Evolutionary conservation across 1,140 invertebrate genomes (phyloP).

Genomic region (Bicyclus anynana): DNA sequence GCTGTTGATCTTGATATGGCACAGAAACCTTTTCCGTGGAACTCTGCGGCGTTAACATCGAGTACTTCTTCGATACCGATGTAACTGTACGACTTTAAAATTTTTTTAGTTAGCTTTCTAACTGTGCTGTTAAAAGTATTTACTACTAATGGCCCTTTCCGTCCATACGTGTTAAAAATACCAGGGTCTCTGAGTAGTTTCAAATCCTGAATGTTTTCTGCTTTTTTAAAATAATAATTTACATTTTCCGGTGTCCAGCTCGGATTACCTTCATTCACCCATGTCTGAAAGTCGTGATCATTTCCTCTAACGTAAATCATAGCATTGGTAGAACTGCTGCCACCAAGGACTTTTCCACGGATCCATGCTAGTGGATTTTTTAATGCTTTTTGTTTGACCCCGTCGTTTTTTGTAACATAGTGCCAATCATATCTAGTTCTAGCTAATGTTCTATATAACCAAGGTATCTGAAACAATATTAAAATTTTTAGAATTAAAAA

Average conservation of each 20-base stretch:
- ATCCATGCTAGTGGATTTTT: conserved; percentile 77
- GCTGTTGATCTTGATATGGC: neutral
- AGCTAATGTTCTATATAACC: conserved; percentile 52
- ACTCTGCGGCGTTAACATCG: neutral
- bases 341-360: conserved; percentile 84
- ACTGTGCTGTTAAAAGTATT: neutral
- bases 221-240: neutral
- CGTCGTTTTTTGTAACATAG: neutral
- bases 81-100: neutral
- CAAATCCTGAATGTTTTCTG: neutral
- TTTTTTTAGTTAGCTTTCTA: neutral
- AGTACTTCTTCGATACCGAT: neutral
- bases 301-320: conserved; percentile 80
- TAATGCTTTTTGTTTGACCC: conserved; percentile 32
- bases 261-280: neutral
- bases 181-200: neutral
- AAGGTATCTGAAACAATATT: conserved; percentile 64
- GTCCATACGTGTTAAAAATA: neutral
- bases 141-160: neutral
- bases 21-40: neutral
- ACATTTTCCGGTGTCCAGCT: neutral
- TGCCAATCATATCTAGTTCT: conserved; percentile 78
- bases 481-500: neutral
- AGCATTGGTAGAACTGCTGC: conserved; percentile 84
- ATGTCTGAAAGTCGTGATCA: neutral